Base-by-base conservation (phyloP, 2,888 invertebrate genomes). In the Hedya salicella region DNA sequence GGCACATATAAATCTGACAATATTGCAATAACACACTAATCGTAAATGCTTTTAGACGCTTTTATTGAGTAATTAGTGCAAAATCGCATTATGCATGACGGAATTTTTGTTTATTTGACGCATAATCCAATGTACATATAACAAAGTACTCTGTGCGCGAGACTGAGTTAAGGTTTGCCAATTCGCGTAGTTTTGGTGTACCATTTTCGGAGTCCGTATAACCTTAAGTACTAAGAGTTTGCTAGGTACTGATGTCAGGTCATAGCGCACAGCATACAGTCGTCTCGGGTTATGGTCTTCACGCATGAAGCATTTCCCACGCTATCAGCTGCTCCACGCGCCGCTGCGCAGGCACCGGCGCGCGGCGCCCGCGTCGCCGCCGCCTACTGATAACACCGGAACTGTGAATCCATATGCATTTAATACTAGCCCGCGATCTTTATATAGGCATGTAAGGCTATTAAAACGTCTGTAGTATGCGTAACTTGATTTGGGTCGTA, bases 251-350 rank as follows among this genome's bases (percentile, higher is more conserved):
- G 5, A 25, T 25, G 6, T 6, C n/a, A n/a, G n/a, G 30, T 44
- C 69, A 69, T 72, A 70, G 64, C 65, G 71, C 68, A 72, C 70
- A 59, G 62, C 54, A 68, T 59, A 25, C 67, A 63, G 63, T 57
- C 62, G 67, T 54, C 62, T 64, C 67, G 67, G 69, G 66, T 70
- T 67, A 64, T 62, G 64, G 54, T 73, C 69, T 80, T 79, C 76
- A 80, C 77, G 78, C 78, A 82, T 80, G 81, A 82, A 81, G 83
- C 81, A 79, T 77, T 89, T 90, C 90, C 87, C 90, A 91, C 91
- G 87, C 79, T 82, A 88, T 89, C 88, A 88, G 87, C 85, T 87
- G 85, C 86, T 84, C 85, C 78, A 88, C 85, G 90, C 86, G 78
- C 76, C 85, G 81, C 81, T 81, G 86, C 84, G 75, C 80, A 73